Percentiles rank a stretch among this genome's conserved stretches.
Conservation (phyloP, 2,113 vertebrate species). For the Egretta garzetta region DNA sequence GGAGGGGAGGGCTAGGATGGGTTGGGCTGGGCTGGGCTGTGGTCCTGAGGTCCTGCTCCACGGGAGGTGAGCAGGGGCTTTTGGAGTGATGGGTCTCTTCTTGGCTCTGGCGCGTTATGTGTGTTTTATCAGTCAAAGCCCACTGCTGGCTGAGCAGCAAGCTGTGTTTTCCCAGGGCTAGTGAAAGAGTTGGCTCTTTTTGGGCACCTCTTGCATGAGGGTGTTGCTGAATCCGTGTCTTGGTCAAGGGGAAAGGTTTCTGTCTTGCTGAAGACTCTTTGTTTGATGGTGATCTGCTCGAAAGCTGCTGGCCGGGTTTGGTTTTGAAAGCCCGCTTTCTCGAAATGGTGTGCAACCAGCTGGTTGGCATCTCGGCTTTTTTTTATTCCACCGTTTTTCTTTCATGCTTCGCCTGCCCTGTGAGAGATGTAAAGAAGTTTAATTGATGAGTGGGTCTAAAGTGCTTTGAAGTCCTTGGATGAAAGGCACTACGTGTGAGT, state of each 20-base stretch:
- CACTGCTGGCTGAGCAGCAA: background rate
- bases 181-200: fast-evolving
- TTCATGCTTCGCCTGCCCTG: background rate
- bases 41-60: background rate
- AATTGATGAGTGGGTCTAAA: background rate
- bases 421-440: background rate
- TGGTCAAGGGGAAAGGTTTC: fast-evolving
- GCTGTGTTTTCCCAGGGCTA: fast-evolving
- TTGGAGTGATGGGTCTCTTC: fast-evolving
- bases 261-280: fast-evolving
- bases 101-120: fast-evolving
- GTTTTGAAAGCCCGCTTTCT: background rate
- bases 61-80: background rate
- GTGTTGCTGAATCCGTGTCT: background rate
- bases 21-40: background rate
- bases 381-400: fast-evolving
- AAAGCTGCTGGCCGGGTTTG: background rate
- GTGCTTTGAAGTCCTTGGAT: background rate
- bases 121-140: fast-evolving
- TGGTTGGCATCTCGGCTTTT: background rate
- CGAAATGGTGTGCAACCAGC: fast-evolving
- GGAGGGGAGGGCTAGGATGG: background rate
- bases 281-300: background rate
- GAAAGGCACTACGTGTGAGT: fast-evolving
- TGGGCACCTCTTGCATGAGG: fast-evolving